phyloP scores from a whole-genome alignment of 2,888 invertebrate species.

The Drosophila subsilvestris region DNA sequence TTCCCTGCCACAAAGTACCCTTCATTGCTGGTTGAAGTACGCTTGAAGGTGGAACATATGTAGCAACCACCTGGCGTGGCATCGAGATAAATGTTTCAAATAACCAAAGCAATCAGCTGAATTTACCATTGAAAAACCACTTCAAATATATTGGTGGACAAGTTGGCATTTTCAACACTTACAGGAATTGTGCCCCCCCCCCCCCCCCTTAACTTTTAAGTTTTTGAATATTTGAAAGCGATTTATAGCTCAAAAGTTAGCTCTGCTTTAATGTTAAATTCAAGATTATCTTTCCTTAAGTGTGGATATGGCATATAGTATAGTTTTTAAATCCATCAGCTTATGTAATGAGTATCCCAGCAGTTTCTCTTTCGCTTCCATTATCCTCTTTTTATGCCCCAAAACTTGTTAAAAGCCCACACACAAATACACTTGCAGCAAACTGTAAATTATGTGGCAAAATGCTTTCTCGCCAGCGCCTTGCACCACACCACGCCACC shows the following conservation, averaged over 20 bases:
- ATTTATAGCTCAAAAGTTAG: no score
- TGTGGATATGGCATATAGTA: neutral
- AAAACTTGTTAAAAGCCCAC: constrained; percentile 52
- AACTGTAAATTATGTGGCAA: constrained; percentile 66
- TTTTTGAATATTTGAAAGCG: no score
- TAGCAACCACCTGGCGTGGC: constrained; percentile 20
- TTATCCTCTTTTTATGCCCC: constrained; percentile 27
- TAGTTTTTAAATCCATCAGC: neutral
- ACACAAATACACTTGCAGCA: constrained; percentile 50
- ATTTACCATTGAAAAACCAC: no score
- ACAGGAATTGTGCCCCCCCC: neutral
- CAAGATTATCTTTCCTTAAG: neutral
- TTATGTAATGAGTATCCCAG: constrained; percentile 17
- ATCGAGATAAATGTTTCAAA: constrained; percentile 8
- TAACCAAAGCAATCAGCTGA: constrained; percentile 9
- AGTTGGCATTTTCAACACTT: constrained; percentile 3
- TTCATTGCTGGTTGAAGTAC: constrained; percentile 13
- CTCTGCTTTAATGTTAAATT: no score
- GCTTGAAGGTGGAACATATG: constrained; percentile 19
- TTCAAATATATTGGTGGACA: constrained; percentile 1
- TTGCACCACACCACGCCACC: constrained; percentile 17
- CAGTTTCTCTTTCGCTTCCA: constrained; percentile 8
- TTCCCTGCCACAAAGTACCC: constrained; percentile 27
- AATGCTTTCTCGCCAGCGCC: constrained; percentile 55
- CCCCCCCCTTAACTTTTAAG: no score